Percentiles rank a stretch among this genome's conserved stretches.
phyloP scores from a whole-genome alignment of 2,888 invertebrate genomes.

The Serripes groenlandicus region DNA sequence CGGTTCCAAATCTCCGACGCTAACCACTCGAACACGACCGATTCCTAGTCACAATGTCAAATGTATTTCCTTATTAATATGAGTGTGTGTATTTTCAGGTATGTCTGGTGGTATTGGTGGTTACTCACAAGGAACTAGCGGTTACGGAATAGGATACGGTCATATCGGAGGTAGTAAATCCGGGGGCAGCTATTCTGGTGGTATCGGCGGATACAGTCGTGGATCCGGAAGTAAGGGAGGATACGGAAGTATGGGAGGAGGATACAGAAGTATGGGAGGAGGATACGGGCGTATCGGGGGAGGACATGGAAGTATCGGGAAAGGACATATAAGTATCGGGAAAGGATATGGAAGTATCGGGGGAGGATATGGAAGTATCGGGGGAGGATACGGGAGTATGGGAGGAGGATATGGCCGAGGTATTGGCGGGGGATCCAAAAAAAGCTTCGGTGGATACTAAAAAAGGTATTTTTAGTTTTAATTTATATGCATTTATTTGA shows the following conservation, averaged over 20 bases:
- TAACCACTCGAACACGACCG: no score
- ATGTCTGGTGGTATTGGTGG: no score
- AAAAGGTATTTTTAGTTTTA: no score
- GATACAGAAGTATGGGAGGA: not conserved
- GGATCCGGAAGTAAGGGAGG: slow-evolving; percentile 1
- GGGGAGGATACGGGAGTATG: slow-evolving; percentile 5
- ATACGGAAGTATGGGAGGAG: not conserved
- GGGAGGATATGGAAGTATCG: not conserved
- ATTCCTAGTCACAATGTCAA: no score
- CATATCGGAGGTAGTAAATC: no score
- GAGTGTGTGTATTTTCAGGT: no score
- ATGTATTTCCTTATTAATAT: no score
- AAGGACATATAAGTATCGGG: not conserved
- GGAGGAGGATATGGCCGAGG: not conserved
- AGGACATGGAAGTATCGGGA: not conserved
- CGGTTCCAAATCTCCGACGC: no score
- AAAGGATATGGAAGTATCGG: not conserved
- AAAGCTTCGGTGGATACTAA: slow-evolving; percentile 15
- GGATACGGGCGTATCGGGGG: not conserved
- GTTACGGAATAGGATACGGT: no score
- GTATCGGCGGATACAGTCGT: slow-evolving; percentile 8
- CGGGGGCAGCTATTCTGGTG: not conserved
- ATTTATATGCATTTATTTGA: no score
- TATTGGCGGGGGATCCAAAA: not conserved
- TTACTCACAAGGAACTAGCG: no score